A percentile compares a stretch with the other conserved stretches of the same genome.
These are phyloP conservation scores for Hydrocynus forskahlii DNA, from an alignment of 2,797 vertebrate genomes.

Conservation along the genomic window DNA sequence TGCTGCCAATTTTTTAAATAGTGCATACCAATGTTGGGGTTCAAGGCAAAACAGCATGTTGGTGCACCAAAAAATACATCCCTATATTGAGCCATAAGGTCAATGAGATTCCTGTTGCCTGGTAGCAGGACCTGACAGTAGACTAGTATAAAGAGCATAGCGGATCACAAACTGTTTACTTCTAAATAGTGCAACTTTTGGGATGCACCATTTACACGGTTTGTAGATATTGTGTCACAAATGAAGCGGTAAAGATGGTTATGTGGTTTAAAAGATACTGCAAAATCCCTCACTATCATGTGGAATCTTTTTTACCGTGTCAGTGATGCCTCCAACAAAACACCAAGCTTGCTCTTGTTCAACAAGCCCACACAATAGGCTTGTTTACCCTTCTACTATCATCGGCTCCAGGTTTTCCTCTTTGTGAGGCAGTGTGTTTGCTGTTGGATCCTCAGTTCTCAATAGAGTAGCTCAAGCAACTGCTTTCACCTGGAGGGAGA, in stretches of 20 bases:
- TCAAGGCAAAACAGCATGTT: no score
- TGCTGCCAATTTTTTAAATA: background rate
- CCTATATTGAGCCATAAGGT: background rate
- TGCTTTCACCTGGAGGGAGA: background rate
- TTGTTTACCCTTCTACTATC: constrained; percentile 3
- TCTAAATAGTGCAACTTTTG: no score
- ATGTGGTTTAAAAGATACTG: background rate
- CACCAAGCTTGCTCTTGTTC: background rate
- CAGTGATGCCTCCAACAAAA: background rate
- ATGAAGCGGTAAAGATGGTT: background rate
- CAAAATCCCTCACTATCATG: background rate
- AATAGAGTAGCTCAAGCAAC: background rate
- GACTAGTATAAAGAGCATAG: background rate
- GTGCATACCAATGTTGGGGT: background rate
- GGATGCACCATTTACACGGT: background rate
- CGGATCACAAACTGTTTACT: no score
- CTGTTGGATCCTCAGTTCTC: background rate
- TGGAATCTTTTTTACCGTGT: background rate
- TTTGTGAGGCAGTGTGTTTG: background rate
- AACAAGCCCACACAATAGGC: background rate
- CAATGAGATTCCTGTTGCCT: background rate
- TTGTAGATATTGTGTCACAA: background rate
- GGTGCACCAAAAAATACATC: no score
- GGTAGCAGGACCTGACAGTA: background rate
- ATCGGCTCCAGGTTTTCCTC: background rate